Conservation (phyloP, 2,888 invertebrate species). For the Nemotelus pantherinus region DNA sequence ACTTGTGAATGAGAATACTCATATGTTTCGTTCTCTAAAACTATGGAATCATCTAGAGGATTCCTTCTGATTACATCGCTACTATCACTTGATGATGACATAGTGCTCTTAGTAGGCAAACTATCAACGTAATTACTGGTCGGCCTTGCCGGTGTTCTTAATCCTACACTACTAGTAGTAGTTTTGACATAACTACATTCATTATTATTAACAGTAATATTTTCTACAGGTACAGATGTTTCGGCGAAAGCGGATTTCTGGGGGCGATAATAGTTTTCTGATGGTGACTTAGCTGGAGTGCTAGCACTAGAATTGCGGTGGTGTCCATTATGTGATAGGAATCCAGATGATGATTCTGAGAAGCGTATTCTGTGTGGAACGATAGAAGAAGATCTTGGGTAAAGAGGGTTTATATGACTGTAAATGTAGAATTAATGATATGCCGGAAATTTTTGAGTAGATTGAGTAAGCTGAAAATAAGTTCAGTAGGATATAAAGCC, state of each 20-base stretch:
- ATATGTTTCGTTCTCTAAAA: background rate
- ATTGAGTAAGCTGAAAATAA: background rate
- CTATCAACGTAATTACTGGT: background rate
- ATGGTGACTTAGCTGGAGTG: background rate
- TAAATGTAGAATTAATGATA: background rate
- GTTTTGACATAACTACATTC: slow-evolving; percentile 10
- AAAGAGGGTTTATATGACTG: too few relatives aligned
- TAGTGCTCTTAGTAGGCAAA: slow-evolving; percentile 4
- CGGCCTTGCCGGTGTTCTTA: slow-evolving; percentile 8
- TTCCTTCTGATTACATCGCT: background rate
- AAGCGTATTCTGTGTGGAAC: slow-evolving; percentile 21
- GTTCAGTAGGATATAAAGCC: background rate
- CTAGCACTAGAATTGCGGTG: background rate
- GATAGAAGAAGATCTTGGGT: background rate
- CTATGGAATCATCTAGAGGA: background rate
- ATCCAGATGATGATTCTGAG: slow-evolving; percentile 19
- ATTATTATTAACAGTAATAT: background rate
- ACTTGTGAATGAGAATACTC: slow-evolving; percentile 2
- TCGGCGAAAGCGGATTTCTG: background rate
- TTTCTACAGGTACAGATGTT: background rate
- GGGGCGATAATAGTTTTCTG: background rate
- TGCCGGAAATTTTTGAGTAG: background rate
- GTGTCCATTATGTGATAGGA: slow-evolving; percentile 5
- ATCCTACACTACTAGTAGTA: slow-evolving; percentile 4
- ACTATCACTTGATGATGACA: slow-evolving; percentile 7